Base-by-base conservation (phyloP, 1,140 invertebrate genomes). In the Tetragnatha versicolor region DNA sequence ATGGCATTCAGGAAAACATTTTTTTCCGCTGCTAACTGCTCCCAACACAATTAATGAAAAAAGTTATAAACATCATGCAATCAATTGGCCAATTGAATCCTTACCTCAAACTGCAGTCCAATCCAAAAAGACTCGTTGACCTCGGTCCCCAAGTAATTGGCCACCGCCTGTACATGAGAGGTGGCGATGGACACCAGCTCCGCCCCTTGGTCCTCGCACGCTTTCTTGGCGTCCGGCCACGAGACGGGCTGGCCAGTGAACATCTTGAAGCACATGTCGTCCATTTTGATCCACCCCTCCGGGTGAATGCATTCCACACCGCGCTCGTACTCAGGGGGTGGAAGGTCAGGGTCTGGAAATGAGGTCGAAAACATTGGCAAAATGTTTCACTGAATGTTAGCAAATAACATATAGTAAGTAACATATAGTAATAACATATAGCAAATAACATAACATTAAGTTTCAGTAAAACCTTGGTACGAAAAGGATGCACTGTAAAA, bases 51-150 rank as follows among this genome's bases (percentile, higher is more conserved):
- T 9, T 12, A 55, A 25, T 12, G 22, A 55, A 55, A 55, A 55
- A 55, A n/a, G 7, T 7, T 12, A 14, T 12, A 22, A 55, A n/a
- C 10, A 22, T 14, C 7, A 55, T 55, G 51, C 17, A 63, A 27
- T 37, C 27, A 63, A 31, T 31, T 2, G 27, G 14, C 9, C 14
- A 42, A 66, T 22, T 14, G 10, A 39, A 6, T 27, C 14, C 17
- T 77, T 42, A 55, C 61, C 10, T 39, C 31, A 55, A 66, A 51
- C 2, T 42, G 27, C 6, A 77, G 73, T 2, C 73, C 73, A 10
- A 66, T 77, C 73, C 73, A 77, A n/a, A 35, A 66, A 10, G 60
- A 29, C 5, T 39, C 17, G 12, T 77, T 65, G 2, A 77, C 47
- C 33, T 66, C 47, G 17, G 42, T 10, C 3, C 45, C 60, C 0